Evolutionary conservation across 2,113 vertebrate species (phyloP).

Genomic region (Callithrix jacchus): DNA sequence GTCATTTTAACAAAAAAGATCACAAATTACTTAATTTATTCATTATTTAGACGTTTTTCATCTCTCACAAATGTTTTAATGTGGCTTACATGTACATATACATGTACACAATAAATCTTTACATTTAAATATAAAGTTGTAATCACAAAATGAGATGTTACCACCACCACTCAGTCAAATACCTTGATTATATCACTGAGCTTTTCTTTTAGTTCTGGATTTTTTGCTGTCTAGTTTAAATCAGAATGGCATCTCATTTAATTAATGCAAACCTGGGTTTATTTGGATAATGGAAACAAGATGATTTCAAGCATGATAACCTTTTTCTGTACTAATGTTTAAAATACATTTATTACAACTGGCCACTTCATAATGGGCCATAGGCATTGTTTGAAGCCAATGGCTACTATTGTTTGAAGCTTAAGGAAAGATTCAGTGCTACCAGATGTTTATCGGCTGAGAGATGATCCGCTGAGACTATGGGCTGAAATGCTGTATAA

Average conservation of each 20-base stretch:
- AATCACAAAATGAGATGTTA: neutral
- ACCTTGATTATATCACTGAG: neutral
- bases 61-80: neutral
- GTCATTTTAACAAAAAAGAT: constrained; percentile 47
- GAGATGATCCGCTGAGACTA: neutral
- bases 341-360: neutral
- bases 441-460: neutral
- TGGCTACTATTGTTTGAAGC: neutral
- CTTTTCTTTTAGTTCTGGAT: neutral
- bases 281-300: constrained; percentile 6
- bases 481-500: neutral
- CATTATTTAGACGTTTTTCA: neutral
- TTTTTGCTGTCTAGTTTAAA: neutral
- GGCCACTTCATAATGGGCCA: neutral
- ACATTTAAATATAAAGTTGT: constrained; percentile 1
- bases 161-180: neutral
- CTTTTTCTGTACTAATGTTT: neutral
- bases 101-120: neutral
- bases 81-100: neutral
- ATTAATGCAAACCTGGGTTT: constrained; percentile 1
- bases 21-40: neutral
- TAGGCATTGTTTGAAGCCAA: neutral
- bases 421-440: neutral
- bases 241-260: neutral
- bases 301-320: neutral